Evolutionary conservation across 2,113 vertebrate species (phyloP).

Genomic region (Pollachius pollachius): DNA sequence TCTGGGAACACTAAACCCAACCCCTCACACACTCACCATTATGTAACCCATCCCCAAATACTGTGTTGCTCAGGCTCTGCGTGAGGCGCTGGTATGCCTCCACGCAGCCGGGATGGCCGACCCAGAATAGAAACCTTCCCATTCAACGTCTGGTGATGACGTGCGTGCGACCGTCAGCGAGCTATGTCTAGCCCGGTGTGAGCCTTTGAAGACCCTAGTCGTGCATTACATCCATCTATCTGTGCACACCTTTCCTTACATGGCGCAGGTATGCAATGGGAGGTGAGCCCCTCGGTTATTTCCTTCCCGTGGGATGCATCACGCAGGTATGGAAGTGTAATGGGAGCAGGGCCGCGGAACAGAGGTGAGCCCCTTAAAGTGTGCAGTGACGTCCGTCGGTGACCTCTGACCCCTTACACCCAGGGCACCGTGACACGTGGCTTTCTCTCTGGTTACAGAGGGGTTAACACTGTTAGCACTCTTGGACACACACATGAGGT

Average conservation of each 20-base stretch:
- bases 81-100: not conserved
- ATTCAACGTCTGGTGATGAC: conserved; percentile 9
- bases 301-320: not conserved
- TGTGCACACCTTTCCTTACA: conserved; percentile 4
- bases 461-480: no score
- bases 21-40: conserved; percentile 20
- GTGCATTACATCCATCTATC: conserved; percentile 10
- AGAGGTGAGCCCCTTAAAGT: conserved; percentile 20
- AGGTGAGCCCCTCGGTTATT: conserved; percentile 5
- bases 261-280: conserved; percentile 26
- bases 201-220: conserved; percentile 23
- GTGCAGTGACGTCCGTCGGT: conserved; percentile 7
- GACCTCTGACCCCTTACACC: conserved; percentile 37
- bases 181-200: not conserved
- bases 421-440: conserved; percentile 3
- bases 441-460: conserved; percentile 31
- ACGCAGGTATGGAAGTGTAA: conserved; percentile 8
- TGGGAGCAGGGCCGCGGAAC: conserved; percentile 14
- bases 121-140: not conserved
- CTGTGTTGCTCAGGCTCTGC: conserved; percentile 19
- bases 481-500: no score
- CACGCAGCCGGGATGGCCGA: conserved; percentile 1
- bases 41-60: conserved; percentile 7
- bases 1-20: not conserved
- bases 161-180: not conserved